Evolutionary conservation across 2,797 vertebrate species (phyloP).

Genomic region (Peromyscus nudipes): DNA sequence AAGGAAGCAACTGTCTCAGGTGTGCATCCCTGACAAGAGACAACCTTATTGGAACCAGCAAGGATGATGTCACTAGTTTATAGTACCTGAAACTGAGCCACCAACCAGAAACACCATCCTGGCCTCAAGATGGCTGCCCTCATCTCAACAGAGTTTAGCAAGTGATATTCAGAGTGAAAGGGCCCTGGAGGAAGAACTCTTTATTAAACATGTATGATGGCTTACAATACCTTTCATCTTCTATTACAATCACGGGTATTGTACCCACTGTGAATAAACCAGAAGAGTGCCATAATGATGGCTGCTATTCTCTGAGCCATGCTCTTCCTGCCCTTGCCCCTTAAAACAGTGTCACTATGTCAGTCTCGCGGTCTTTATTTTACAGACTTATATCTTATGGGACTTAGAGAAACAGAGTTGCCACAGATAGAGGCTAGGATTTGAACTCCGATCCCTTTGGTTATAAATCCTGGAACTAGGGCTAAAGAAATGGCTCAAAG

Average conservation of each 20-base stretch:
- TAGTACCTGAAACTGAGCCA: neutral
- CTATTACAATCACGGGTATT: neutral
- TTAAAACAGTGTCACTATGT: neutral
- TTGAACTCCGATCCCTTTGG: neutral
- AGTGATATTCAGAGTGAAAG: neutral
- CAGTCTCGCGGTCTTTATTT: neutral
- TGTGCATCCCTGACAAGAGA: rapidly evolving
- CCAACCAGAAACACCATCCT: neutral
- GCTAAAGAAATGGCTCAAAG: neutral
- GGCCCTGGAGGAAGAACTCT: neutral
- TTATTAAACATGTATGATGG: neutral
- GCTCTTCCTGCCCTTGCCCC: neutral
- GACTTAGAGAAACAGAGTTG: neutral
- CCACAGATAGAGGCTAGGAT: neutral
- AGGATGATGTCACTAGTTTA: neutral
- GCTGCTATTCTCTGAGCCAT: neutral
- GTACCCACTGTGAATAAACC: neutral
- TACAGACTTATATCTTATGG: neutral
- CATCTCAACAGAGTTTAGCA: neutral
- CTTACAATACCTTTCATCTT: neutral
- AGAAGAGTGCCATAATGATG: neutral
- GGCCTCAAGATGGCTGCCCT: neutral
- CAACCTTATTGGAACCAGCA: neutral
- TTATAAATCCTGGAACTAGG: neutral
- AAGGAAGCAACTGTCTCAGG: neutral